Evolutionary conservation across 2,113 vertebrate species (phyloP), one percentile per base, ranked within the genome.

Genomic region (Pterocles burchelli): DNA sequence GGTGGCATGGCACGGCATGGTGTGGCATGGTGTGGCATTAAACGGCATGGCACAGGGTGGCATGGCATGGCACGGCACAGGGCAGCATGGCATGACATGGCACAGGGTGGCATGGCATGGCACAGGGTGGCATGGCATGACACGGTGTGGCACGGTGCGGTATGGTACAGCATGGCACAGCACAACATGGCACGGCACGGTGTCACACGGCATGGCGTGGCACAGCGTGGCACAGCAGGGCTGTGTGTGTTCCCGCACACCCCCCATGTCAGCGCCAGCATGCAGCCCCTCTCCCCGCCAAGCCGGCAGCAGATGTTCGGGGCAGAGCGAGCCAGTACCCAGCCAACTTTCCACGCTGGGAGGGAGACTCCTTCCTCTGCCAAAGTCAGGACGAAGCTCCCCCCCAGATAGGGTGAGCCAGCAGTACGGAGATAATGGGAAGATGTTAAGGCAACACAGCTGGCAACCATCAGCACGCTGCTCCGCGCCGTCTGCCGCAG

Each of bases 371-470:
- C 36, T 88, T 96, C 90, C 72, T n/a, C 79, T 96, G 92, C 93
- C 95, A 92, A 96, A 96, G 80, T 55, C 84, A 91, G 91, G 96
- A 58, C 25, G 0, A 48, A 85, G 62, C 77, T 85, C 78, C 48
- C 92, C 96, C 70, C 94, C 49, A 36, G 95, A 78, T 5, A 43
- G 92, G 85, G 89, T 46, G 74, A 73, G 92, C 96, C 94, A 93
- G 95, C 85, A 93, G 4, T 8, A 59, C 13, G 1, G 88, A 97
- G 96, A 96, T 96, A 96, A 95, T 92, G 93, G 92, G 95, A 95
- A 96, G 96, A 96, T 93, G 95, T 84, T 94, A 91, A 95, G 80
- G 92, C 96, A 95, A 73, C 73, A 93, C 96, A 97, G 96, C 96
- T 95, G 96, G 96, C 95, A 95, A 74, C 91, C 90, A 95, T 97